These are phyloP conservation scores for Protobothrops mucrosquamatus DNA, from an alignment of 2,113 vertebrate genomes.

Conservation along the genomic window DNA sequence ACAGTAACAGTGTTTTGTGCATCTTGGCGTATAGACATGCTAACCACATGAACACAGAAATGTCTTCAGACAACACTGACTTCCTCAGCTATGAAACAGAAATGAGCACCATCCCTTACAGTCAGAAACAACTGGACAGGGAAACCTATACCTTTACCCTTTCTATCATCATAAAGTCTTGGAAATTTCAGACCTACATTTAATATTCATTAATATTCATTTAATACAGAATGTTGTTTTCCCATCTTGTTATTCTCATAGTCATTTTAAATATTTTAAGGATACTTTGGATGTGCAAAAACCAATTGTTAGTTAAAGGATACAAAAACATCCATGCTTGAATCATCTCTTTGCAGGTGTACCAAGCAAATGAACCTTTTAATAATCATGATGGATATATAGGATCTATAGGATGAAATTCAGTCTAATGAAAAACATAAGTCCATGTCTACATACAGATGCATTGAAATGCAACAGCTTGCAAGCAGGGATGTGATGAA, in stretches of 20 bases:
- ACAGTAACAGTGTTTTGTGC: not conserved
- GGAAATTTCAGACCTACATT: constrained; percentile 36
- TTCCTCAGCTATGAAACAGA: too few species aligned
- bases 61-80: too few species aligned
- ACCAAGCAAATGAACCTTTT: not conserved
- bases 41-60: not conserved
- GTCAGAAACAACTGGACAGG: too few species aligned
- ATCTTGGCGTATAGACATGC: not conserved
- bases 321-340: not conserved
- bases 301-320: not conserved
- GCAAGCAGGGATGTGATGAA: not conserved
- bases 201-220: too few species aligned
- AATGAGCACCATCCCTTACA: too few species aligned
- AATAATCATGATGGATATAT: not conserved
- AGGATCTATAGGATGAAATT: not conserved
- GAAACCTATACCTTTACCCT: too few species aligned
- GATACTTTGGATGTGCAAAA: not conserved
- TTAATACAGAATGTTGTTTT: constrained; percentile 50
- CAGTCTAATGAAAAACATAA: not conserved
- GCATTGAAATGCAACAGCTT: not conserved
- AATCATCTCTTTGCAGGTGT: not conserved
- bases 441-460: not conserved
- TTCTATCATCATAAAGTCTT: constrained; percentile 33
- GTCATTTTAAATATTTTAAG: constrained; percentile 1
- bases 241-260: constrained; percentile 35